Evolutionary conservation across 2,113 vertebrate genomes (phyloP).

Genomic region (Corynorhinus townsendii): DNA sequence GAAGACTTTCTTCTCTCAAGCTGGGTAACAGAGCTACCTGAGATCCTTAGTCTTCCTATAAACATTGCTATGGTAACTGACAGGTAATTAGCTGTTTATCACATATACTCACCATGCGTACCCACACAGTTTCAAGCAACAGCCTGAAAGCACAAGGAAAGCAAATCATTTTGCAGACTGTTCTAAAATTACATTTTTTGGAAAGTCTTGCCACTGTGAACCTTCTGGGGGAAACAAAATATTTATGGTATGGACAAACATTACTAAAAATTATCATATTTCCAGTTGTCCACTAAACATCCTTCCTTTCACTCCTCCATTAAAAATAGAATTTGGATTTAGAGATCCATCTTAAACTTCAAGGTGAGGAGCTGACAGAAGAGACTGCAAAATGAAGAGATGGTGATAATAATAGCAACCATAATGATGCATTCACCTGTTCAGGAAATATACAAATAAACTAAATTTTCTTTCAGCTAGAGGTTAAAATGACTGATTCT

Average conservation of each 20-base stretch:
- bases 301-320: not conserved
- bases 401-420: not conserved
- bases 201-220: not conserved
- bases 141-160: constrained; percentile 3
- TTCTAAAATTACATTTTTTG: constrained; percentile 34
- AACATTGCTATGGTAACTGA: constrained; percentile 60
- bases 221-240: constrained; percentile 27
- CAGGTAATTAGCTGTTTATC: constrained; percentile 66
- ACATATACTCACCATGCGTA: not conserved
- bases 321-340: constrained; percentile 22
- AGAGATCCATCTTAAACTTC: not conserved
- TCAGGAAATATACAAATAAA: constrained; percentile 19
- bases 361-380: not conserved
- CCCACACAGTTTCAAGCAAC: constrained; percentile 15
- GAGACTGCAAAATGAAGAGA: not conserved
- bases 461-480: not conserved
- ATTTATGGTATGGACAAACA: not conserved
- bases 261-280: not conserved
- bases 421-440: not conserved
- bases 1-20: constrained; percentile 5
- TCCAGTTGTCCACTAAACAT: not conserved
- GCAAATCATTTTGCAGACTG: not conserved
- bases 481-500: not conserved
- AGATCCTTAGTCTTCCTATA: constrained; percentile 34
- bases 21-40: not conserved